A percentile compares a stretch with the other conserved stretches of the same genome.
Evolutionary conservation across 2,888 invertebrate species (phyloP).

Genomic region (Camptogramma bilineatum): DNA sequence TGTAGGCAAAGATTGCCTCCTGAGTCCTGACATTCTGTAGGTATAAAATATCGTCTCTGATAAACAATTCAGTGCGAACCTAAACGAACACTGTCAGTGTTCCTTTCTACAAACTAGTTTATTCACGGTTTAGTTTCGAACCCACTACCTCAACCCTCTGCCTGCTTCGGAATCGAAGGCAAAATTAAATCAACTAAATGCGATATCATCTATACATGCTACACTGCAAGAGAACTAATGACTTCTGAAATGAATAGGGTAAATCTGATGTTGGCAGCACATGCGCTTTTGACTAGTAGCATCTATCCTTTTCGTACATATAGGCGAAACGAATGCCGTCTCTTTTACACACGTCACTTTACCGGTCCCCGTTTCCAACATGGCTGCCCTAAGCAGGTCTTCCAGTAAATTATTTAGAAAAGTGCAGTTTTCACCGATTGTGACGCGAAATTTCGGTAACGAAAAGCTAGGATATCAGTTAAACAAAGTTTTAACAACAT

Average conservation of each 20-base stretch:
- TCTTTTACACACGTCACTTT: slow-evolving; percentile 55
- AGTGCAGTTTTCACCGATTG: slow-evolving; percentile 65
- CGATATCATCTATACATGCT: not conserved
- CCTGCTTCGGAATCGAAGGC: not conserved
- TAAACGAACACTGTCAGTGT: no score
- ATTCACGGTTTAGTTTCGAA: no score
- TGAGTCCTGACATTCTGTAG: no score
- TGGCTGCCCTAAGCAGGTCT: slow-evolving; percentile 80
- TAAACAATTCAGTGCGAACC: no score
- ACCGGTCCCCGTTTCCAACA: slow-evolving; percentile 80
- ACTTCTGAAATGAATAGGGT: not conserved
- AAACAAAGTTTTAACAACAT: slow-evolving; percentile 67
- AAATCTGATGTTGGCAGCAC: slow-evolving; percentile 47
- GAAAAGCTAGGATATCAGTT: slow-evolving; percentile 62
- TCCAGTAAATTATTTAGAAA: slow-evolving; percentile 76
- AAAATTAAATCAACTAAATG: not conserved
- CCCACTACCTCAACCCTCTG: not conserved
- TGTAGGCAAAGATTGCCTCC: no score
- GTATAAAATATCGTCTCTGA: no score
- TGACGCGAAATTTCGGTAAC: slow-evolving; percentile 67
- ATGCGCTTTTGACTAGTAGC: slow-evolving; percentile 46
- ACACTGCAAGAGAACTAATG: not conserved
- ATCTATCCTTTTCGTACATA: slow-evolving; percentile 6
- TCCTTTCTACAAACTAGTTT: no score
- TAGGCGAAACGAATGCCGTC: slow-evolving; percentile 35